A percentile compares a stretch with the other conserved stretches of the same genome.
These are phyloP conservation scores for Drosophila aldrichi DNA, from an alignment of 2,888 invertebrate species.

Conservation along the genomic window DNA sequence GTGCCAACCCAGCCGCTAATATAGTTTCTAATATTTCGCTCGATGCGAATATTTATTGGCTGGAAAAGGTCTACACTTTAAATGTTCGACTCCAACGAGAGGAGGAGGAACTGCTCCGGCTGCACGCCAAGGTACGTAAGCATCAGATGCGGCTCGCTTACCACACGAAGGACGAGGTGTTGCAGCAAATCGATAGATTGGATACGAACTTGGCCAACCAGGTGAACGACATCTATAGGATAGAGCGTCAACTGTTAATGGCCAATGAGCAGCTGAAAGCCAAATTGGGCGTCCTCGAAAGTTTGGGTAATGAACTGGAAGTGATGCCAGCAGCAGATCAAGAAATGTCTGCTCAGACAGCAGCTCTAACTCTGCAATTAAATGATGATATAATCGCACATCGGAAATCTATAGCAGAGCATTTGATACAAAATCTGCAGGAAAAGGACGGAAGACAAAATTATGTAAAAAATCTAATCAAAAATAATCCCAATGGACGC, in stretches of 20 bases:
- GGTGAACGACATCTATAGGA: constrained; percentile 87
- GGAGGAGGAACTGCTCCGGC: constrained; percentile 89
- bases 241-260: constrained; percentile 86
- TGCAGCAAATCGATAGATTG: constrained; percentile 83
- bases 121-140: constrained; percentile 88
- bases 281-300: constrained; percentile 87
- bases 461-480: constrained; percentile 25
- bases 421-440: neutral
- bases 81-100: constrained; percentile 91
- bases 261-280: constrained; percentile 87
- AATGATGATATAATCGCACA: constrained; percentile 8
- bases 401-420: constrained; percentile 7
- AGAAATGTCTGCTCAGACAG: constrained; percentile 1
- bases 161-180: constrained; percentile 77
- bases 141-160: constrained; percentile 84
- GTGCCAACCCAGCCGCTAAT: neutral
- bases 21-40: constrained; percentile 34
- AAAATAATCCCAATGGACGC: constrained; percentile 62
- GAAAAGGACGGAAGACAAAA: neutral
- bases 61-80: constrained; percentile 90
- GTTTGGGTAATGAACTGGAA: constrained; percentile 86
- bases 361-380: neutral
- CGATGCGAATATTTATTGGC: constrained; percentile 88
- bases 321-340: constrained; percentile 17
- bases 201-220: constrained; percentile 86